Evolutionary conservation across 2,888 invertebrate genomes (phyloP), one percentile per base, ranked within the genome.

Genomic region (Byasa hedistus): DNA sequence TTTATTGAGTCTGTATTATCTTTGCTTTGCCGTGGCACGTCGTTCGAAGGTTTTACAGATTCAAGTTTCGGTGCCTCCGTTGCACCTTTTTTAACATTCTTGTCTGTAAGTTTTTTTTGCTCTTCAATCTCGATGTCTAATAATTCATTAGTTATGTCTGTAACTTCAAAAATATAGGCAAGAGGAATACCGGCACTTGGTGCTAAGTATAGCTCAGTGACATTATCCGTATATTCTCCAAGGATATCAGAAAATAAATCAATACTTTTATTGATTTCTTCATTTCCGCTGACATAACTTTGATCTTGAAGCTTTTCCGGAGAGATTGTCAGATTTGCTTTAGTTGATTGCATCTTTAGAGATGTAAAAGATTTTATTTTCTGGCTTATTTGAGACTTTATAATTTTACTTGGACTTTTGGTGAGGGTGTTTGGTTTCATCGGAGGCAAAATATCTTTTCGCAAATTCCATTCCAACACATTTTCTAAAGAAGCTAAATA

Each of bases 391-490:
- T 67, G 10, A 19, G 66, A 64, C 71, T 79, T 79, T 0, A 61
- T 19, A 19, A 65, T 54, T 75, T 80, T 86, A 58, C 76, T 82
- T 36, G 75, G 69, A 48, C 68, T 69, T 72, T 71, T 81, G 23
- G 60, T 60, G 48, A 75, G 19, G 7, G 39, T 65, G 21, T 66
- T 69, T 5, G 59, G 1, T 17, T 61, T 39, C 59, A 39, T 69
- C n/a, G 66, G 56, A 15, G 68, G 8, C 19, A 66, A 32, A 0
- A 68, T 22, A 5, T 79, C 77, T 52, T 82, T 76, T 36, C 55
- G 65, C n/a, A 86, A 80, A 54, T 79, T 72, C 88, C 89, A 89
- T 71, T 89, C 88, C n/a, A 69, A 69, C 61, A 83, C 73, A 17
- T 71, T 74, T 69, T 77, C 75, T 3, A 64, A 57, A 8, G 65